Percentiles rank a stretch among this genome's conserved stretches.
Conservation (phyloP, 2,888 invertebrate genomes). For the Drosophila putrida region DNA sequence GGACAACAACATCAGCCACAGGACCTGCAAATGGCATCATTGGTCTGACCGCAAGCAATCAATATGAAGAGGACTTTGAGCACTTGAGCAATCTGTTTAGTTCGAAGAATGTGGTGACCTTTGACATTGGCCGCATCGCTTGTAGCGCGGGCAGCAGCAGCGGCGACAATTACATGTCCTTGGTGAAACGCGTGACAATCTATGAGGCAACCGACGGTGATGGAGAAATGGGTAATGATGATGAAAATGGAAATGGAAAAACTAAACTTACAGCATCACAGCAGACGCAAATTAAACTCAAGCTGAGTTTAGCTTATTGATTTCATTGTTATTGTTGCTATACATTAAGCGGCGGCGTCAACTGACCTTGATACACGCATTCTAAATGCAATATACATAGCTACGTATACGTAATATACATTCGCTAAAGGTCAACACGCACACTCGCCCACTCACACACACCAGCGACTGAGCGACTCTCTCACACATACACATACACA, state of each 20-base stretch:
- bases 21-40: constrained; percentile 41
- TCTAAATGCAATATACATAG: constrained; percentile 70
- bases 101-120: constrained; percentile 66
- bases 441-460: constrained; percentile 39
- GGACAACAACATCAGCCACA: constrained; percentile 25
- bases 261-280: constrained; percentile 2
- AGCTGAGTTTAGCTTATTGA: constrained; percentile 53
- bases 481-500: constrained; percentile 45
- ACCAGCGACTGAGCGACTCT: constrained; percentile 32
- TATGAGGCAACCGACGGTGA: constrained; percentile 40
- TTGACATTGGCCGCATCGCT: constrained; percentile 69
- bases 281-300: constrained; percentile 8
- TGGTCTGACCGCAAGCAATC: constrained; percentile 42
- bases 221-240: constrained; percentile 30
- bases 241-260: constrained; percentile 14
- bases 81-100: constrained; percentile 72
- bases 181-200: constrained; percentile 83
- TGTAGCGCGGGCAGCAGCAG: constrained; percentile 82
- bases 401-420: constrained; percentile 67
- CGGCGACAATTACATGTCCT: constrained; percentile 85
- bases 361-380: constrained; percentile 76
- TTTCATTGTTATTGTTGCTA: constrained; percentile 44
- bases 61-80: constrained; percentile 77
- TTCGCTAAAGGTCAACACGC: constrained; percentile 76
- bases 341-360: constrained; percentile 45